Evolutionary conservation across 1,140 invertebrate species (phyloP), one percentile per base, ranked within the genome.

Genomic region (Andricus grossulariae): DNA sequence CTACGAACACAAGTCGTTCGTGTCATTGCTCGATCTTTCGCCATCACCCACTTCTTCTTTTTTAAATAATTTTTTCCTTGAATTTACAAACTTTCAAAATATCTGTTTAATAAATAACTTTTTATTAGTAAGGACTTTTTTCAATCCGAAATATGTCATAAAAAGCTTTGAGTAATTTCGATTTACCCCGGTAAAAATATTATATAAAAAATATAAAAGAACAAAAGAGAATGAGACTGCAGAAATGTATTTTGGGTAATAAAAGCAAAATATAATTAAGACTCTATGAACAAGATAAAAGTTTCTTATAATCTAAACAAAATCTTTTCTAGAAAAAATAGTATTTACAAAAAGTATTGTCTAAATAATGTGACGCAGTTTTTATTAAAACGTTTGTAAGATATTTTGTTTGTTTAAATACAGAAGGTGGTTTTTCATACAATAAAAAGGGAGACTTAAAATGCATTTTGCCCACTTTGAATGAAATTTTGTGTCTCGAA

Each of bases 1-100:
- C 39, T 76, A 76, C 74, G 81, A 82, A 82, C 81, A 80, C 60
- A 79, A 76, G 12, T 25, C 25, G 25, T 66, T 66, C 57, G 57
- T 66, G 12, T 39, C 57, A 25, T 66, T 66, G 57, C 25, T 66
- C 57, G 39, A 66, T 32, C 25, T 32, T 66, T 66, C 57, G 57
- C 57, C 39, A 32, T 66, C 25, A 79, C 75, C 51, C 76, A 13
- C 10, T 32, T 78, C 55, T 74, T 76, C 70, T 73, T 71, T 70
- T 72, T 75, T 32, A 12, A 15, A 66, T 4, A 16, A 6, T 32
- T 66, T 66, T 6, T 25, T 15, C 39, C 8, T 8, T 16, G 10
- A 49, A 25, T 45, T 19, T 49, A 21, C 70, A 49, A 71, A 66
- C 16, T 25, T 32, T 32, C 25, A 32, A 32, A 32, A 32, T 32